phyloP scores from a whole-genome alignment of 1,140 invertebrate genomes.

The Orussus abietinus region DNA sequence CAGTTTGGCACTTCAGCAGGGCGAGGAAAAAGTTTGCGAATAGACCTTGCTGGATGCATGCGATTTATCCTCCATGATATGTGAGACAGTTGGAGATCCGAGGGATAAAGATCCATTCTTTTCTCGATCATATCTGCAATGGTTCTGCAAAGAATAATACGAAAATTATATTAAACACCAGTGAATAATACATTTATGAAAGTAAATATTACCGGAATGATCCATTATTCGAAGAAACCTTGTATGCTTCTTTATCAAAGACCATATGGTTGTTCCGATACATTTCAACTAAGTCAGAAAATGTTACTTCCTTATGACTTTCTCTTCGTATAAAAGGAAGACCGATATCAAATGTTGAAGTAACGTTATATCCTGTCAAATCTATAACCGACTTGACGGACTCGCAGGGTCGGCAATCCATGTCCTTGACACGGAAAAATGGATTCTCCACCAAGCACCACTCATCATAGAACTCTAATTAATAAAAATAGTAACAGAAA shows the following conservation, averaged over 20 bases:
- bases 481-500: slow-evolving; percentile 10
- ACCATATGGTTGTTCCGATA: slow-evolving; percentile 49
- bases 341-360: slow-evolving; percentile 36
- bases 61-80: slow-evolving; percentile 67
- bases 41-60: slow-evolving; percentile 60
- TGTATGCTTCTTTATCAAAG: slow-evolving; percentile 56
- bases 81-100: slow-evolving; percentile 36
- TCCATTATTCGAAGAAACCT: slow-evolving; percentile 54
- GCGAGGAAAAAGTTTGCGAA: slow-evolving; percentile 64
- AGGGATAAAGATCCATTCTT: slow-evolving; percentile 28
- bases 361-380: slow-evolving; percentile 42
- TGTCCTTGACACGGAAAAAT: slow-evolving; percentile 65
- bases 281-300: slow-evolving; percentile 45
- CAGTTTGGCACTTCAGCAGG: slow-evolving; percentile 59
- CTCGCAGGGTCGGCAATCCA: slow-evolving; percentile 76
- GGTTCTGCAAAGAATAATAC: slow-evolving; percentile 32
- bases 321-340: slow-evolving; percentile 39
- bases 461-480: slow-evolving; percentile 71
- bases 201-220: slow-evolving; percentile 21
- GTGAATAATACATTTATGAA: slow-evolving; percentile 8
- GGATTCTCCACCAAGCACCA: slow-evolving; percentile 74
- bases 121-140: slow-evolving; percentile 35
- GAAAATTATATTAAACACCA: slow-evolving; percentile 7
- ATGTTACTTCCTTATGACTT: slow-evolving; percentile 24
- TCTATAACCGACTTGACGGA: slow-evolving; percentile 61